Percentiles rank a stretch among this genome's conserved stretches.
These are phyloP conservation scores for Marcusenius ussheri DNA, from an alignment of 2,113 vertebrate species.

Conservation along the genomic window DNA sequence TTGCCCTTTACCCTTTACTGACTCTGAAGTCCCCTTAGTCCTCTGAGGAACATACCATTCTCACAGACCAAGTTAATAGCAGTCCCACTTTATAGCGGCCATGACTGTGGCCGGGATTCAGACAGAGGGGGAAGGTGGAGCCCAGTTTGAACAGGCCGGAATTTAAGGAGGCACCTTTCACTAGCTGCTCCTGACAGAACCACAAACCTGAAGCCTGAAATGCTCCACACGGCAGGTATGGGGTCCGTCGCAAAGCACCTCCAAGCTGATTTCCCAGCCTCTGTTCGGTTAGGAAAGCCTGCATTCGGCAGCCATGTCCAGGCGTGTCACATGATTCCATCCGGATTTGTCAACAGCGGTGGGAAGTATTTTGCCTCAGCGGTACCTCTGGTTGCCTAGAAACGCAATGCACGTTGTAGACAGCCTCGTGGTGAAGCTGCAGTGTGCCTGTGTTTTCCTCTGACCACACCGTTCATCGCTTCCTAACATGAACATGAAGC, in stretches of 20 bases:
- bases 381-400: background rate
- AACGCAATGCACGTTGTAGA: background rate
- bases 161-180: background rate
- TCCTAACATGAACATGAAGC: background rate
- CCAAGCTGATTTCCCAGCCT: background rate
- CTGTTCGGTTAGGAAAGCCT: background rate
- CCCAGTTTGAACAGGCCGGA: background rate
- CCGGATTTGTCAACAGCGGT: background rate
- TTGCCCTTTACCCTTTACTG: background rate
- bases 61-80: background rate
- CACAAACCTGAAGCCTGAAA: background rate
- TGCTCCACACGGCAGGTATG: background rate
- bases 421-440: background rate
- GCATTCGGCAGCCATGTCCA: background rate
- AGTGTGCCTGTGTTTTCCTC: background rate
- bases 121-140: background rate
- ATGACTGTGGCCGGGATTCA: background rate
- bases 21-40: background rate
- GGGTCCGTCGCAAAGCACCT: background rate
- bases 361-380: background rate
- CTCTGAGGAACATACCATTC: background rate
- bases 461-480: background rate
- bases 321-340: background rate
- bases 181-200: background rate
- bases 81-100: background rate